Conservation (phyloP, 2,888 invertebrate species). For the Pseudococcus jackbeardsleyi region DNA sequence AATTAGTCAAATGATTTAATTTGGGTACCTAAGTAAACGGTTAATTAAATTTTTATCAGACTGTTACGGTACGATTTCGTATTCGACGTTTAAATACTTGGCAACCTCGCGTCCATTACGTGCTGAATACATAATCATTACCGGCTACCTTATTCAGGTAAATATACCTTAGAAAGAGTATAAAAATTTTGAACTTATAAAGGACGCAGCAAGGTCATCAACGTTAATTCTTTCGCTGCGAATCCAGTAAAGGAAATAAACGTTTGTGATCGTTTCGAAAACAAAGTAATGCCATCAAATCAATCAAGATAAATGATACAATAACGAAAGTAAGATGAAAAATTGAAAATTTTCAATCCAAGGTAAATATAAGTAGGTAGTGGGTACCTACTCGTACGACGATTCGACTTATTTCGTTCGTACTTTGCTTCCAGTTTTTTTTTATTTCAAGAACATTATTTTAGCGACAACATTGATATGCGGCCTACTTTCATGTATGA, state of each 20-base stretch:
- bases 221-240: conserved; percentile 55
- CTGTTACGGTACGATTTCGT: not conserved
- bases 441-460: not conserved
- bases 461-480: not conserved
- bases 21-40: conserved; percentile 39
- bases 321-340: too few species aligned
- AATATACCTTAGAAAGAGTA: conserved; percentile 54
- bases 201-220: conserved; percentile 59
- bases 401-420: not conserved
- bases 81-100: conserved; percentile 48
- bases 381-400: not conserved
- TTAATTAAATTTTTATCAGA: conserved; percentile 46
- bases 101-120: conserved; percentile 60
- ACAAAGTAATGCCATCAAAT: not conserved
- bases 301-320: not conserved
- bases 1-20: not conserved
- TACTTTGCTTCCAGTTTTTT: not conserved
- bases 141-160: conserved; percentile 60
- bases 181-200: conserved; percentile 56
- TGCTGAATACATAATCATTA: conserved; percentile 61
- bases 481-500: conserved; percentile 34
- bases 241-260: conserved; percentile 58
- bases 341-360: not conserved
- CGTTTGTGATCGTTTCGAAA: not conserved
- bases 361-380: too few species aligned